Percentiles rank a stretch among this genome's conserved stretches.
These are phyloP conservation scores for Nysson spinosus DNA, from an alignment of 2,888 invertebrate species.

Conservation along the genomic window DNA sequence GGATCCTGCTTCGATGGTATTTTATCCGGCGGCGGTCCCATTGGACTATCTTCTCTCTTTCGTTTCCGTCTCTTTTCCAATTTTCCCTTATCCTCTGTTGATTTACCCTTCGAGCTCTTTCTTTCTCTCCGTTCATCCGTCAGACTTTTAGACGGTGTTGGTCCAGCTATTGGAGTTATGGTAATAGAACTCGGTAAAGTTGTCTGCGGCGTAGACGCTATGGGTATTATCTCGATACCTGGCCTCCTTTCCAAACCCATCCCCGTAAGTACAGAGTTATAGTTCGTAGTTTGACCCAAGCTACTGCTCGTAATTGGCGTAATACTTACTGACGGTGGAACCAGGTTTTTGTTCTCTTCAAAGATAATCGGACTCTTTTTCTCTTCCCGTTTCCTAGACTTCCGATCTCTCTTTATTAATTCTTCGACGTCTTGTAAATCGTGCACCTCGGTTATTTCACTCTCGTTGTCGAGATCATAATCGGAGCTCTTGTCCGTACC, in stretches of 20 bases:
- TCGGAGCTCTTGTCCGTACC: constrained; percentile 80
- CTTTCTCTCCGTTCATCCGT: constrained; percentile 76
- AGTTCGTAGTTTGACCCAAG: constrained; percentile 78
- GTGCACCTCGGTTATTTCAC: constrained; percentile 80
- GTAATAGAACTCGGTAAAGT: constrained; percentile 89
- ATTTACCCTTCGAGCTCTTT: constrained; percentile 76
- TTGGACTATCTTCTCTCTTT: constrained; percentile 87
- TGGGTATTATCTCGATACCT: constrained; percentile 92
- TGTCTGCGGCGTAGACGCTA: constrained; percentile 82
- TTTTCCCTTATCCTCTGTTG: constrained; percentile 77
- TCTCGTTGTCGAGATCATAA: constrained; percentile 79
- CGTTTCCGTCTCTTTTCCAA: constrained; percentile 86
- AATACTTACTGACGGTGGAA: constrained; percentile 82
- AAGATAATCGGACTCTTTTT: constrained; percentile 78
- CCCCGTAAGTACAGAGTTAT: constrained; percentile 81
- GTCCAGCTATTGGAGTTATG: constrained; percentile 86
- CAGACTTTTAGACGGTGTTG: constrained; percentile 78
- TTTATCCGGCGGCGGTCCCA: constrained; percentile 87
- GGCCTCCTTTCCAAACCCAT: constrained; percentile 84
- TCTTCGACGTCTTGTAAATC: constrained; percentile 82
- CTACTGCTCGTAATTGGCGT: constrained; percentile 79
- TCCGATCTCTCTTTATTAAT: constrained; percentile 80
- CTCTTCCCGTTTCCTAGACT: constrained; percentile 81
- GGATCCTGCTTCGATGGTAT: constrained; percentile 85
- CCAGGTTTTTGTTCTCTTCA: constrained; percentile 80